These are phyloP conservation scores for Stercorarius parasiticus DNA, from an alignment of 2,113 vertebrate species.

Conservation along the genomic window DNA sequence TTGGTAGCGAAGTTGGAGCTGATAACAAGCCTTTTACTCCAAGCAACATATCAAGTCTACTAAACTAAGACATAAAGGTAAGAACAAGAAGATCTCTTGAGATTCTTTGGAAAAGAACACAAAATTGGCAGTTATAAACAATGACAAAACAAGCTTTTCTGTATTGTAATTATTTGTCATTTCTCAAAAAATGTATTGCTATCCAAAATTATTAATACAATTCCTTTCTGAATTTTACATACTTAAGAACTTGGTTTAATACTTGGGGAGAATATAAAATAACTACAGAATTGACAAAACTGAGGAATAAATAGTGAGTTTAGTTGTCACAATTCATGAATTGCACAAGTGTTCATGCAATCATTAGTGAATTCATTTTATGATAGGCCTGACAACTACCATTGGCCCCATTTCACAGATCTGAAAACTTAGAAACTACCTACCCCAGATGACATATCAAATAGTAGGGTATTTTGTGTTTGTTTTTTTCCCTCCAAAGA, in stretches of 20 bases:
- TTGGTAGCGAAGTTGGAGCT: neutral
- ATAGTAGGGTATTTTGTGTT: accelerated
- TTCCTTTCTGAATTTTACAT: accelerated
- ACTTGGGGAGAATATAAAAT: neutral
- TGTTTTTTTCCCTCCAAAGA: neutral
- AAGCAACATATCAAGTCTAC: neutral
- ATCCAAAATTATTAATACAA: neutral
- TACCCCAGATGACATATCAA: neutral
- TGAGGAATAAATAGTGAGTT: neutral
- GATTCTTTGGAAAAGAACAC: neutral
- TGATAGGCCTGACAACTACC: neutral
- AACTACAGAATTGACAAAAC: accelerated
- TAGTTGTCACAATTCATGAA: neutral
- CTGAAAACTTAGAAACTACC: neutral
- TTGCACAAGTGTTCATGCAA: neutral
- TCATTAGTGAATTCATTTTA: neutral
- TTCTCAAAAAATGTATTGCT: neutral
- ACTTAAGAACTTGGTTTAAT: neutral
- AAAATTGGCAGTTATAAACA: neutral
- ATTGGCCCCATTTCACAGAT: neutral
- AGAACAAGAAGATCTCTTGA: neutral
- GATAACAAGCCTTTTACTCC: neutral
- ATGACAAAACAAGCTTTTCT: neutral
- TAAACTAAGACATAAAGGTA: accelerated
- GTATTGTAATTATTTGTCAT: neutral